Conservation (phyloP, 1,140 invertebrate genomes). For the Tetranychus urticae region DNA sequence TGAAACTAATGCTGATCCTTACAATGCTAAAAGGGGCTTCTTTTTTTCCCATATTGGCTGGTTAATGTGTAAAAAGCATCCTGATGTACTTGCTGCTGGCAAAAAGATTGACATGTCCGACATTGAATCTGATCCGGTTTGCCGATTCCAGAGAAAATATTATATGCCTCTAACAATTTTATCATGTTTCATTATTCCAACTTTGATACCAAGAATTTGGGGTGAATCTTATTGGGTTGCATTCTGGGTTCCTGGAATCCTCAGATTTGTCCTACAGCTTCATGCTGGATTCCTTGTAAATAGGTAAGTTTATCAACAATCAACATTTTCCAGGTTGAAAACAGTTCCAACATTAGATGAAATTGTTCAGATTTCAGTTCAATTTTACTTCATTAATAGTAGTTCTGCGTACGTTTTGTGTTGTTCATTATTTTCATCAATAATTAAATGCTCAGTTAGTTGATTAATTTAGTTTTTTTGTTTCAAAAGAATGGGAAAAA, state of each 20-base stretch:
- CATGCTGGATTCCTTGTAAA: not conserved
- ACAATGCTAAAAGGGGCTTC: conserved; percentile 78
- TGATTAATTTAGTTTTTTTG: no score
- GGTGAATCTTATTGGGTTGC: conserved; percentile 48
- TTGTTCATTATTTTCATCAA: no score
- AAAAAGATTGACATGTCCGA: conserved; percentile 65
- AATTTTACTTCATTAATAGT: no score
- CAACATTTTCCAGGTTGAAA: no score
- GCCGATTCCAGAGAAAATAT: conserved; percentile 31
- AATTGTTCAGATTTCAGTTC: no score
- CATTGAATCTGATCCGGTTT: conserved; percentile 56
- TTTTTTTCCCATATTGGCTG: conserved; percentile 92
- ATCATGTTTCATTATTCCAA: conserved; percentile 62
- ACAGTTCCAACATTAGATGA: no score
- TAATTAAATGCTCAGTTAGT: no score
- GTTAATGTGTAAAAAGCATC: conserved; percentile 66
- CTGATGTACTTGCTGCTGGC: conserved; percentile 62
- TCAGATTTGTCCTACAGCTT: not conserved
- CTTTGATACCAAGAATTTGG: conserved; percentile 59
- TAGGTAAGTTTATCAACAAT: not conserved
- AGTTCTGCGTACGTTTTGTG: no score
- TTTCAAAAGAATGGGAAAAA: no score
- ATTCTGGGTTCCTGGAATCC: conserved; percentile 21
- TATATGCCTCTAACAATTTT: conserved; percentile 56
- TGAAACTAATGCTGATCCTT: conserved; percentile 86